A percentile compares a stretch with the other conserved stretches of the same genome.
Evolutionary conservation across 2,888 invertebrate genomes (phyloP).

Genomic region (Sarcophaga variegata): DNA sequence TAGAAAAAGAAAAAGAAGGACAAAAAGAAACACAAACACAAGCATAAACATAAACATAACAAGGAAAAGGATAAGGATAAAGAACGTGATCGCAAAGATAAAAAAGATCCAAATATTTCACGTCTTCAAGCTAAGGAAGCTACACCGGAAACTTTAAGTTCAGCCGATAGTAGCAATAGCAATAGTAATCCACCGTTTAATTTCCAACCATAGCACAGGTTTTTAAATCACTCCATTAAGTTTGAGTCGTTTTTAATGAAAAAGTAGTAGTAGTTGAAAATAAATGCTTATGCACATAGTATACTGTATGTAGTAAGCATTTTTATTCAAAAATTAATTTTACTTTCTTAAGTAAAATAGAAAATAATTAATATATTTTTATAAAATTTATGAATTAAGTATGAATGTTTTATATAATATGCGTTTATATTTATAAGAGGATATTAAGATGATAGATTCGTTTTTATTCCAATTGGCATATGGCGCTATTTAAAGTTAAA

Average conservation of each 20-base stretch:
- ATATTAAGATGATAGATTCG: conserved; percentile 15
- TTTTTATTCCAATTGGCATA: neutral
- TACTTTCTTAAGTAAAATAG: conserved; percentile 13
- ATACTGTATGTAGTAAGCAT: neutral
- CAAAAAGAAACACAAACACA: conserved; percentile 91
- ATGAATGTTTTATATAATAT: neutral
- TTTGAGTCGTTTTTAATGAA: conserved; percentile 67
- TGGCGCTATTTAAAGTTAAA: conserved; percentile 33
- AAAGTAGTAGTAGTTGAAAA: conserved; percentile 44
- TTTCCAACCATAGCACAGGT: conserved; percentile 70
- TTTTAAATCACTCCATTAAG: conserved; percentile 67
- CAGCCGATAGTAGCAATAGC: conserved; percentile 81
- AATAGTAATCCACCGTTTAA: conserved; percentile 79
- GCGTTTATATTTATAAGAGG: conserved; percentile 14
- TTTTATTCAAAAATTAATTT: neutral
- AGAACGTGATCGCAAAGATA: conserved; percentile 82
- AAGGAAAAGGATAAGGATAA: conserved; percentile 85
- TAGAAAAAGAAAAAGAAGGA: conserved; percentile 88
- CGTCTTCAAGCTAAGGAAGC: conserved; percentile 79
- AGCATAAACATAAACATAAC: conserved; percentile 95
- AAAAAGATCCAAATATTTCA: conserved; percentile 79
- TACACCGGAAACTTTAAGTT: conserved; percentile 81
- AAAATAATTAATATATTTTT: conserved; percentile 34
- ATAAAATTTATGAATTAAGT: neutral
- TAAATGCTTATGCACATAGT: conserved; percentile 13